Evolutionary conservation across 2,888 invertebrate species (phyloP).

Genomic region (Anagyrus pseudococci): DNA sequence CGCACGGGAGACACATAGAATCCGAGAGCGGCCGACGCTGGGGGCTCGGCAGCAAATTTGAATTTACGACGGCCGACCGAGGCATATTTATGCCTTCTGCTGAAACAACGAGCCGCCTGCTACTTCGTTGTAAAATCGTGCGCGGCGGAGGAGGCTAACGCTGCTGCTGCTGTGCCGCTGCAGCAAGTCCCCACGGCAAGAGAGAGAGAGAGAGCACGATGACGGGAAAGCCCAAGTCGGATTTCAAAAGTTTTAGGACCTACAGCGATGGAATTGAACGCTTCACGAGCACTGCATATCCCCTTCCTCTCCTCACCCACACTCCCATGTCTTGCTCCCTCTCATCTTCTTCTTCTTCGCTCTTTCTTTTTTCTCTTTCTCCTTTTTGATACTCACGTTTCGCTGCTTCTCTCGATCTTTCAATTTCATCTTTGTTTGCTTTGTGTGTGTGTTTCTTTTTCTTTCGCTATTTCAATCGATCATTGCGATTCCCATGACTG

Average conservation of each 20-base stretch:
- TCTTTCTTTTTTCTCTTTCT: neutral
- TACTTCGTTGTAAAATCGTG: constrained; percentile 8
- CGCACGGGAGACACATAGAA: no score
- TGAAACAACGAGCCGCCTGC: constrained; percentile 10
- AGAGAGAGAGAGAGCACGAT: no score
- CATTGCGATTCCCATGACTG: neutral
- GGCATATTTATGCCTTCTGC: constrained; percentile 29
- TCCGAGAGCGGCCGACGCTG: no score
- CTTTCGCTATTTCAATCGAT: no score
- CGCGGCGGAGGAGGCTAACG: neutral
- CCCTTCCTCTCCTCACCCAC: no score
- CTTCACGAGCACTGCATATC: neutral
- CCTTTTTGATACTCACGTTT: neutral
- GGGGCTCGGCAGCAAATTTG: constrained; percentile 21
- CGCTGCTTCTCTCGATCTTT: neutral
- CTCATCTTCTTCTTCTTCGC: neutral
- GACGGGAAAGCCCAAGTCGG: constrained; percentile 24
- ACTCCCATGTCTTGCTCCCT: neutral
- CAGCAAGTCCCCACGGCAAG: no score
- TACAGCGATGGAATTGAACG: constrained; percentile 2
- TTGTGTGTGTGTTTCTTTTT: no score
- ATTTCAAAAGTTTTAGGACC: constrained; percentile 24
- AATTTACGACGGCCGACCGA: constrained; percentile 30
- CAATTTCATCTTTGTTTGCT: neutral
- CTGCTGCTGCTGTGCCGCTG: no score